These are phyloP conservation scores for Drosophila heteroneura DNA, from an alignment of 2,888 invertebrate genomes.

Conservation along the genomic window DNA sequence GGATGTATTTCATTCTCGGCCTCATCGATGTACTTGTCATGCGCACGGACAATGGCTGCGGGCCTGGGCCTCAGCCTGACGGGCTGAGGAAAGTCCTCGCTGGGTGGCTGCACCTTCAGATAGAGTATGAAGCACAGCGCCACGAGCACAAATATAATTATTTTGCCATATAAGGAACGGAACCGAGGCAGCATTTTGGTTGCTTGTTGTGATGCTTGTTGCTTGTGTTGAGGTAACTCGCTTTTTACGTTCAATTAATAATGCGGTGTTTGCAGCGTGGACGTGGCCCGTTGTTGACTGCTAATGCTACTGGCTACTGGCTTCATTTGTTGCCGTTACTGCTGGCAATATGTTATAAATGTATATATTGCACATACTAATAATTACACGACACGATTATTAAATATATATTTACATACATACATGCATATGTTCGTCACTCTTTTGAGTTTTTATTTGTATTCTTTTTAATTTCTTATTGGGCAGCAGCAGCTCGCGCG, in stretches of 20 bases:
- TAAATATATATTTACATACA: slow-evolving; percentile 23
- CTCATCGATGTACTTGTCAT: slow-evolving; percentile 38
- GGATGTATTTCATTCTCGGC: slow-evolving; percentile 70
- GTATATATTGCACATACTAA: slow-evolving; percentile 8
- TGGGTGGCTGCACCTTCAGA: slow-evolving; percentile 77
- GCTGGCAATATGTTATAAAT: slow-evolving; percentile 14
- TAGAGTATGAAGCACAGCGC: slow-evolving; percentile 83
- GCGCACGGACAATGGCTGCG: slow-evolving; percentile 29
- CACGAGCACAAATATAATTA: slow-evolving; percentile 82
- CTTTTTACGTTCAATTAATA: slow-evolving; percentile 47
- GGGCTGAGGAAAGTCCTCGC: slow-evolving; percentile 41
- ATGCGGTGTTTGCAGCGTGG: slow-evolving; percentile 36
- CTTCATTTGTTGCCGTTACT: slow-evolving; percentile 41
- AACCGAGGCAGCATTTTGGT: slow-evolving; percentile 84
- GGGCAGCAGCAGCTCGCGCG: slow-evolving; percentile 16
- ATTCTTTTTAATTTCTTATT: slow-evolving; percentile 37
- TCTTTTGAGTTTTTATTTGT: slow-evolving; percentile 23
- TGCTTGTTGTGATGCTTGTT: slow-evolving; percentile 19
- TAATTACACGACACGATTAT: not conserved
- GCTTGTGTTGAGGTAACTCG: slow-evolving; percentile 52
- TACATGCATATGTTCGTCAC: slow-evolving; percentile 28
- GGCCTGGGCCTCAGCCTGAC: slow-evolving; percentile 23
- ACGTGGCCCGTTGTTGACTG: slow-evolving; percentile 46
- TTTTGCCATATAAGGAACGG: slow-evolving; percentile 84
- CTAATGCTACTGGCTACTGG: slow-evolving; percentile 10